Evolutionary conservation across 2,888 invertebrate species (phyloP).

Genomic region (Lingula anatina): DNA sequence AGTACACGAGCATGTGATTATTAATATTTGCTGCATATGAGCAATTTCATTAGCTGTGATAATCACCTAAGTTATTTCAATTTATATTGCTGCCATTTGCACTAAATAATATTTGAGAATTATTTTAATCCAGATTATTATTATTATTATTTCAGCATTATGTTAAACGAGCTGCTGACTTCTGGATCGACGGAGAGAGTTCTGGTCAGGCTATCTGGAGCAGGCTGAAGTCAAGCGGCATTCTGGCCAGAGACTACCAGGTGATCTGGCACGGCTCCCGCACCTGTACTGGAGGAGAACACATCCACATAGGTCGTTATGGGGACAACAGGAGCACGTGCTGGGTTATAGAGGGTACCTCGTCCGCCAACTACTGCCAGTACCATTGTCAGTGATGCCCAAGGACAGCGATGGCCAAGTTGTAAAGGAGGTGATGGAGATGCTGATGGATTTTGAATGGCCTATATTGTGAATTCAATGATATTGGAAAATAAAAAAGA

Average conservation of each 20-base stretch:
- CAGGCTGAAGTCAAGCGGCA: background rate
- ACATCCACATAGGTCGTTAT: slow-evolving; percentile 3
- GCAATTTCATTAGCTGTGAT: background rate
- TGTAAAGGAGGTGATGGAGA: too few species aligned
- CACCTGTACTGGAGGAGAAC: slow-evolving; percentile 1
- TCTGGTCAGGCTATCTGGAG: background rate
- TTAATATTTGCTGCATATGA: too few species aligned
- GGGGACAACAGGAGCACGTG: slow-evolving; percentile 1
- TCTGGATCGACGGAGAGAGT: slow-evolving; percentile 1
- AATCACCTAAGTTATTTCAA: background rate
- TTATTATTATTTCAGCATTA: too few species aligned
- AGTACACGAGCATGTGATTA: too few species aligned
- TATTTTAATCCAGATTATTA: too few species aligned
- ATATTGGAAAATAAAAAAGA: too few species aligned
- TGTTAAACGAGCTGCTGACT: background rate
- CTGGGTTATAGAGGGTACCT: slow-evolving; percentile 1
- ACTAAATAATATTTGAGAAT: too few species aligned
- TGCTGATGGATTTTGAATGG: too few species aligned
- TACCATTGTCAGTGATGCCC: background rate
- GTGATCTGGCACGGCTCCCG: slow-evolving; percentile 2
- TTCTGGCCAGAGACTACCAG: background rate
- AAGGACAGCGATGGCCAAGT: too few species aligned
- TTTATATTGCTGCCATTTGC: background rate
- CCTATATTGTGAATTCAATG: too few species aligned
- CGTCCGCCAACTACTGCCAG: background rate